phyloP scores from a whole-genome alignment of 2,888 invertebrate genomes.

The Amblyteles armatorius region DNA sequence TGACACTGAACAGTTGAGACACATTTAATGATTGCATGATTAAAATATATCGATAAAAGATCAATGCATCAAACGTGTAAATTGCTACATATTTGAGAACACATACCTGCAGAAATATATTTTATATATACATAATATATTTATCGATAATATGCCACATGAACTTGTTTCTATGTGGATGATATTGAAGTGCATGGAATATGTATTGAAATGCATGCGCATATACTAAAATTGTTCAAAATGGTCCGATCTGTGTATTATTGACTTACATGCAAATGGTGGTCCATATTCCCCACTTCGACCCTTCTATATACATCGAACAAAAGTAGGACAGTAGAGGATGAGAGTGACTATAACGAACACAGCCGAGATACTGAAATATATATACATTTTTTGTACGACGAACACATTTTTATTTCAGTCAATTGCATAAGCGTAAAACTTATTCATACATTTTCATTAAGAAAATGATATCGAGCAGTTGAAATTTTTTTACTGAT shows the following conservation, averaged over 20 bases:
- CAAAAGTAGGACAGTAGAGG: not conserved
- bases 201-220: not conserved
- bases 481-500: no score
- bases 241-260: not conserved
- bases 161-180: not conserved
- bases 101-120: no score
- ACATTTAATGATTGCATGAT: no score
- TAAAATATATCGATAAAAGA: no score
- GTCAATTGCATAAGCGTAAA: no score
- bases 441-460: no score
- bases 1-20: no score
- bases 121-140: not conserved
- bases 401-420: no score
- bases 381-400: no score
- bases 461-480: no score
- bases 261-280: not conserved
- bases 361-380: not conserved
- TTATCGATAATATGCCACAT: not conserved
- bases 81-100: no score
- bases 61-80: no score
- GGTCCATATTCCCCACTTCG: not conserved
- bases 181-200: not conserved
- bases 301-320: not conserved
- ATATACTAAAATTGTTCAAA: not conserved
- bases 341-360: conserved; percentile 4